These are phyloP conservation scores for Pristionchus maxplancki DNA, from an alignment of 2,888 invertebrate species.

Conservation along the genomic window DNA sequence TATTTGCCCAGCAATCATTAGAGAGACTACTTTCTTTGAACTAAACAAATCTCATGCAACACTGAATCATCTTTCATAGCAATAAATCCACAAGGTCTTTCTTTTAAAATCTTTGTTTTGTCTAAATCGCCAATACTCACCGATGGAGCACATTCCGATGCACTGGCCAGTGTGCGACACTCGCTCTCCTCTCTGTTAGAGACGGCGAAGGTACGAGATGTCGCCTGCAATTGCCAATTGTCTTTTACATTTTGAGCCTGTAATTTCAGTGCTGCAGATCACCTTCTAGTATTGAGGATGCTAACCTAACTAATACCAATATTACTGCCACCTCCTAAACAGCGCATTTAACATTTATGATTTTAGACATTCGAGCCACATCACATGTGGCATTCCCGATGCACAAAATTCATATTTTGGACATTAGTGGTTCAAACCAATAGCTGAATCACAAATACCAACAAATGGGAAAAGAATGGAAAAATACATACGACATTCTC, in stretches of 20 bases:
- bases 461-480: neutral
- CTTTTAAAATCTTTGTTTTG: neutral
- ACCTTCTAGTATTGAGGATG: neutral
- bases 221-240: neutral
- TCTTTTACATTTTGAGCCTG: neutral
- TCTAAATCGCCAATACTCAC: neutral
- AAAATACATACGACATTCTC: conserved; percentile 66
- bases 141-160: conserved; percentile 45
- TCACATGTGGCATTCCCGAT: too few species aligned
- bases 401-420: too few species aligned
- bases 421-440: too few species aligned
- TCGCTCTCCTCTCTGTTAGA: conserved; percentile 43
- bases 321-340: too few species aligned
- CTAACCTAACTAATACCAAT: too few species aligned
- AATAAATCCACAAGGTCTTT: too few species aligned
- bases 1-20: neutral
- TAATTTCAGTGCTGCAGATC: neutral
- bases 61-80: too few species aligned
- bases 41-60: neutral
- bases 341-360: too few species aligned
- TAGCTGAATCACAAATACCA: too few species aligned
- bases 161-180: conserved; percentile 37
- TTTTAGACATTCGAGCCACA: too few species aligned
- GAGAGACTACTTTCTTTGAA: neutral
- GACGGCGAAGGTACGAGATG: conserved; percentile 36